Percentiles rank a stretch among this genome's conserved stretches.
Conservation (phyloP, 1,140 invertebrate genomes). For the Halyomorpha halys region DNA sequence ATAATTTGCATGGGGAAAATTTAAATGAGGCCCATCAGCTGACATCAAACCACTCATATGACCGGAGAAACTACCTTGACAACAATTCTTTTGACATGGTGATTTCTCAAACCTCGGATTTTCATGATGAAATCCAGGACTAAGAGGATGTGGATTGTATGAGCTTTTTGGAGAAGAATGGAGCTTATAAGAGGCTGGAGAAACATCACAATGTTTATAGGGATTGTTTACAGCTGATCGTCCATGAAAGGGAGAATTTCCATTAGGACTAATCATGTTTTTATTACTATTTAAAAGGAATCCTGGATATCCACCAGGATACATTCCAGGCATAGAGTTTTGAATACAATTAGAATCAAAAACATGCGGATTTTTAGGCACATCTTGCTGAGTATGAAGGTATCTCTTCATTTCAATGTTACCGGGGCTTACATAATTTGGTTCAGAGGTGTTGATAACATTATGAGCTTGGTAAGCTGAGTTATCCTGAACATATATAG, state of each 20-base stretch:
- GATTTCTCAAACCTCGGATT: background rate
- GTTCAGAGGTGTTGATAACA: background rate
- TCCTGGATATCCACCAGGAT: too few species aligned
- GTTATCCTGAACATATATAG: background rate
- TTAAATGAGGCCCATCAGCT: background rate
- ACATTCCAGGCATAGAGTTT: too few species aligned
- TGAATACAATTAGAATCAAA: too few species aligned
- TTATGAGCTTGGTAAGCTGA: background rate
- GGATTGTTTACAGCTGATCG: too few species aligned
- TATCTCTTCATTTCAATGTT: background rate
- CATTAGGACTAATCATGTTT: too few species aligned
- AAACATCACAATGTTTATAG: too few species aligned
- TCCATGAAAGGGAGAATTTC: too few species aligned
- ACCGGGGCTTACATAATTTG: background rate
- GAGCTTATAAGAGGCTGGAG: too few species aligned
- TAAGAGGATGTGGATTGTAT: background rate
- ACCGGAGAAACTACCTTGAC: background rate
- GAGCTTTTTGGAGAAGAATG: too few species aligned
- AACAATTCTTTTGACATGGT: background rate
- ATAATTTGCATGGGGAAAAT: background rate
- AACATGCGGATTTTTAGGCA: too few species aligned
- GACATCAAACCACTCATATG: background rate
- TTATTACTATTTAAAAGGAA: too few species aligned
- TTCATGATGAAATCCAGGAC: background rate
- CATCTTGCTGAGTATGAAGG: background rate